Conservation (phyloP, 2,797 vertebrate genomes). For the Rachycentron canadum region DNA sequence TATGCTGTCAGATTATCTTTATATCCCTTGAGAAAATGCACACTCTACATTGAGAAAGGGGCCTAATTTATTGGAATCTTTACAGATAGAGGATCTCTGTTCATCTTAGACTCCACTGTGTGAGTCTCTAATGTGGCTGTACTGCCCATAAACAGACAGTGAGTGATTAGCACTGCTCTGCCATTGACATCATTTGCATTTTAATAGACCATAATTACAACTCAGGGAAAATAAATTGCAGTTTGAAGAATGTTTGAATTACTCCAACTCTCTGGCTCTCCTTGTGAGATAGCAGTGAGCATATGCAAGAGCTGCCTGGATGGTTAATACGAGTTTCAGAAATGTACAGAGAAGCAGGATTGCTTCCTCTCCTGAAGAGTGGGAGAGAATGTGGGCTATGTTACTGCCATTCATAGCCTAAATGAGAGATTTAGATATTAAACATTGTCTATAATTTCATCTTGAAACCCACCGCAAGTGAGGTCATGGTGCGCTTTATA, state of each 20-base stretch:
- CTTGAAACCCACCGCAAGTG: constrained; percentile 14
- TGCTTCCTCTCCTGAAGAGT: constrained; percentile 33
- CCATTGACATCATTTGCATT: constrained; percentile 88
- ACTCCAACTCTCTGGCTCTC: constrained; percentile 73
- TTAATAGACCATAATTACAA: constrained; percentile 88
- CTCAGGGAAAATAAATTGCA: constrained; percentile 86
- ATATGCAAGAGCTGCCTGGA: constrained; percentile 69
- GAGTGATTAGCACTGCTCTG: constrained; percentile 83
- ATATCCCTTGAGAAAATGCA: constrained; percentile 31
- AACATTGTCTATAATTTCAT: constrained; percentile 22
- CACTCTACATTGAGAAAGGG: constrained; percentile 23
- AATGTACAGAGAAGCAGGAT: constrained; percentile 45
- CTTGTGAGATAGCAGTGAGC: constrained; percentile 75
- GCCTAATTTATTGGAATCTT: constrained; percentile 68
- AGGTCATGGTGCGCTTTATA: constrained; percentile 1
- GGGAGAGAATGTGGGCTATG: constrained; percentile 30
- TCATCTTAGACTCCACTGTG: constrained; percentile 68
- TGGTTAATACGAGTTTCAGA: constrained; percentile 68
- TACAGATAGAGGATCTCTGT: constrained; percentile 69
- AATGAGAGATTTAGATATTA: constrained; percentile 39
- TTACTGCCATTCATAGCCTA: constrained; percentile 3
- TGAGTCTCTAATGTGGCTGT: constrained; percentile 73
- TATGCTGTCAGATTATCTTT: constrained; percentile 11
- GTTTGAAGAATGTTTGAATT: constrained; percentile 86
- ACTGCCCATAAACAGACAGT: constrained; percentile 84